A percentile compares a stretch with the other conserved stretches of the same genome.
phyloP scores from a whole-genome alignment of 2,888 invertebrate species.

The Coenonympha glycerion region DNA sequence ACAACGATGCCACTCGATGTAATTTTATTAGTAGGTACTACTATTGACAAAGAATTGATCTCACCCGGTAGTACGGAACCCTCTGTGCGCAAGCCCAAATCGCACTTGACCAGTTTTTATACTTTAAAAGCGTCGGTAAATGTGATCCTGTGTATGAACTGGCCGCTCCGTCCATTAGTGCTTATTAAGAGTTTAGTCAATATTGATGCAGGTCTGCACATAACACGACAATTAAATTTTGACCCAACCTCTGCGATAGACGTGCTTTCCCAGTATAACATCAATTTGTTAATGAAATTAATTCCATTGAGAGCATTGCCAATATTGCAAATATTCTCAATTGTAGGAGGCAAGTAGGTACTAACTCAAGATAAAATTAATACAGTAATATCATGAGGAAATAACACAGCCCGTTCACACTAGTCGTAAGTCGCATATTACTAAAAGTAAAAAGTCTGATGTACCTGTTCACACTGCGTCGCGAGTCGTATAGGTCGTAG shows the following conservation, averaged over 20 bases:
- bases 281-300: slow-evolving; percentile 37
- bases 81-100: neutral
- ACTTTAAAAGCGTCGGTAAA: slow-evolving; percentile 48
- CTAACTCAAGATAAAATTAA: too few relatives aligned
- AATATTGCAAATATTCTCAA: neutral
- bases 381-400: too few relatives aligned
- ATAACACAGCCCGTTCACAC: too few relatives aligned
- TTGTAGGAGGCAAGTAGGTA: too few relatives aligned
- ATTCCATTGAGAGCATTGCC: slow-evolving; percentile 38
- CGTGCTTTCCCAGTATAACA: slow-evolving; percentile 19
- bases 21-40: too few relatives aligned
- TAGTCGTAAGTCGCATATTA: too few relatives aligned
- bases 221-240: slow-evolving; percentile 59
- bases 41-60: too few relatives aligned
- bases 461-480: too few relatives aligned
- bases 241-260: slow-evolving; percentile 33
- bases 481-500: too few relatives aligned
- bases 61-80: slow-evolving; percentile 30
- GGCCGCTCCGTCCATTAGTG: slow-evolving; percentile 56
- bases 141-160: slow-evolving; percentile 42
- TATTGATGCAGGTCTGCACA: slow-evolving; percentile 50
- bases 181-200: slow-evolving; percentile 68
- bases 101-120: neutral
- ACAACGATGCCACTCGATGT: too few relatives aligned
- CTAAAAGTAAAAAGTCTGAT: too few relatives aligned